Percentiles rank a stretch among this genome's conserved stretches.
Evolutionary conservation across 2,888 invertebrate genomes (phyloP).

Genomic region (Chloromyia formosa): DNA sequence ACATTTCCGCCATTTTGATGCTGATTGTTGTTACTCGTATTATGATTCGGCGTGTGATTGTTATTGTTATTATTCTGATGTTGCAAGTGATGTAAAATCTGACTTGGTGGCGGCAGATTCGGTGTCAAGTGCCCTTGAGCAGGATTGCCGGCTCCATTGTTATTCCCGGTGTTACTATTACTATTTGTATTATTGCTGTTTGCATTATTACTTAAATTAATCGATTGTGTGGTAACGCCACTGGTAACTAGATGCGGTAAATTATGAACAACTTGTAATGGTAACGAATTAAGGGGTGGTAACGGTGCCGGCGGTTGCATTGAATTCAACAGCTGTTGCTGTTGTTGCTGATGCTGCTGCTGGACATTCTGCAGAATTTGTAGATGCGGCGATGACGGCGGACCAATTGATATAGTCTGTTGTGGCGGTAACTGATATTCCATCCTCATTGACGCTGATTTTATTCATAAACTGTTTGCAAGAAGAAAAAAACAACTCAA

Average conservation of each 20-base stretch:
- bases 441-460: conserved; percentile 60
- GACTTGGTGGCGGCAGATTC: conserved; percentile 60
- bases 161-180: conserved; percentile 49
- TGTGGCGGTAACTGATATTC: conserved; percentile 64
- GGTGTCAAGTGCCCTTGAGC: conserved; percentile 53
- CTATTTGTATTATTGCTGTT: conserved; percentile 44
- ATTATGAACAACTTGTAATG: conserved; percentile 62
- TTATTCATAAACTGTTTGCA: conserved; percentile 50
- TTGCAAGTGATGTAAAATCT: conserved; percentile 62
- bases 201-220: conserved; percentile 48
- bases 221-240: conserved; percentile 45
- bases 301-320: conserved; percentile 58
- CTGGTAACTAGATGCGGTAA: conserved; percentile 60
- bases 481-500: background rate
- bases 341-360: conserved; percentile 55
- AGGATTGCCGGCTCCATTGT: conserved; percentile 49
- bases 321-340: conserved; percentile 58
- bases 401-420: conserved; percentile 58
- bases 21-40: conserved; percentile 38
- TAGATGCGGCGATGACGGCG: conserved; percentile 57
- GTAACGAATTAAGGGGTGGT: conserved; percentile 61
- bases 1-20: conserved; percentile 50
- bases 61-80: conserved; percentile 57
- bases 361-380: conserved; percentile 52
- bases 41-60: conserved; percentile 46